These are phyloP conservation scores for Leptarthrus brevirostris DNA, from an alignment of 2,888 invertebrate species.

Conservation along the genomic window DNA sequence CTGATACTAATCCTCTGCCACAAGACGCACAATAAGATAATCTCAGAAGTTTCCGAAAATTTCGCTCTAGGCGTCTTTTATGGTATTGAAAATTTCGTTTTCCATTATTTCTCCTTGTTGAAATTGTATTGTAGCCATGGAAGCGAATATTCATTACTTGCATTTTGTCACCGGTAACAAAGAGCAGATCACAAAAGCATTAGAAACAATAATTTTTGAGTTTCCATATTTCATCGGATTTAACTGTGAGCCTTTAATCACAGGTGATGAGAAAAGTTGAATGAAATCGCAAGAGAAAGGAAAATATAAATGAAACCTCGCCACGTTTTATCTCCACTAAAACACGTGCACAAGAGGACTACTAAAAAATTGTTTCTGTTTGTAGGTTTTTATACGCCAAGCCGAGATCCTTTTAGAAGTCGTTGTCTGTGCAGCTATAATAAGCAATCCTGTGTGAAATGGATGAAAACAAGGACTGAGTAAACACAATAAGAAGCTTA, in stretches of 20 bases:
- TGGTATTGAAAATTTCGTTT: no score
- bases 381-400: no score
- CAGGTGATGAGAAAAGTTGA: slow-evolving; percentile 23
- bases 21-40: no score
- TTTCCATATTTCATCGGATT: background rate
- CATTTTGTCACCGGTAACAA: background rate
- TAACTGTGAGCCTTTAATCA: slow-evolving; percentile 26
- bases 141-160: background rate
- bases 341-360: slow-evolving; percentile 11
- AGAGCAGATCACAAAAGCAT: background rate
- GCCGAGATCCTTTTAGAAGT: no score
- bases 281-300: slow-evolving; percentile 3
- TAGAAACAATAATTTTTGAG: background rate
- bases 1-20: no score
- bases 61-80: no score
- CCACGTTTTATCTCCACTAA: background rate
- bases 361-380: background rate
- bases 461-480: slow-evolving; percentile 20
- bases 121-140: no score
- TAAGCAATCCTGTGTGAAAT: slow-evolving; percentile 21
- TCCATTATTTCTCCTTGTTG: no score
- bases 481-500: slow-evolving; percentile 40
- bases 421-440: background rate
- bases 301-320: slow-evolving; percentile 35
- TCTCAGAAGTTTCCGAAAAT: no score